phyloP scores from a whole-genome alignment of 2,888 invertebrate genomes.

The Alentia gelatinosa region DNA sequence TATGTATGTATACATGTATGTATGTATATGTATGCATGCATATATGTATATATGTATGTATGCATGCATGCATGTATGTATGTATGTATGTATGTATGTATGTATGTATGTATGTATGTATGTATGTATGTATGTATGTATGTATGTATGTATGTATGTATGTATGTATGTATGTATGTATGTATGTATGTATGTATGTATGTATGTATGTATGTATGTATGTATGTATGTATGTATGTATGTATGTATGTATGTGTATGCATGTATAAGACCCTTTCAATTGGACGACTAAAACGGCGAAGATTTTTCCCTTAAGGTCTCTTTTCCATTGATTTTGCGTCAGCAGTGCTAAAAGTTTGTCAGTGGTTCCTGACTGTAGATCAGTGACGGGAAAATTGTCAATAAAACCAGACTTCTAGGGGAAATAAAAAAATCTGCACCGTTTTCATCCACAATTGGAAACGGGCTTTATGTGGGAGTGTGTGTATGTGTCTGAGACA shows the following conservation, averaged over 20 bases:
- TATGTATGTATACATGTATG: background rate
- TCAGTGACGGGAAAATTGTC: no score
- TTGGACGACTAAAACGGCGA: no score
- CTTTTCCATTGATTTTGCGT: no score
- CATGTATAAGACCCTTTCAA: no score
- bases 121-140: background rate
- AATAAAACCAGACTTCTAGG: no score
- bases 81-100: background rate
- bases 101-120: background rate
- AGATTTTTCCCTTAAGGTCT: no score
- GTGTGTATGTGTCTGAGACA: no score
- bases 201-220: background rate
- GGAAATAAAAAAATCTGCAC: no score
- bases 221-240: background rate
- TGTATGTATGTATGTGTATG: background rate
- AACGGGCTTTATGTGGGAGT: no score
- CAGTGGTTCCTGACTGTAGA: no score
- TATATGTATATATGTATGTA: background rate
- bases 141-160: background rate
- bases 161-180: background rate
- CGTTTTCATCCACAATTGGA: no score
- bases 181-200: background rate
- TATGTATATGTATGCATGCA: background rate
- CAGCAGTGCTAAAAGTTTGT: no score
- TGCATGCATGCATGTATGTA: background rate